These are phyloP conservation scores for Elanoides forficatus DNA, from an alignment of 2,113 vertebrate genomes.

Conservation along the genomic window DNA sequence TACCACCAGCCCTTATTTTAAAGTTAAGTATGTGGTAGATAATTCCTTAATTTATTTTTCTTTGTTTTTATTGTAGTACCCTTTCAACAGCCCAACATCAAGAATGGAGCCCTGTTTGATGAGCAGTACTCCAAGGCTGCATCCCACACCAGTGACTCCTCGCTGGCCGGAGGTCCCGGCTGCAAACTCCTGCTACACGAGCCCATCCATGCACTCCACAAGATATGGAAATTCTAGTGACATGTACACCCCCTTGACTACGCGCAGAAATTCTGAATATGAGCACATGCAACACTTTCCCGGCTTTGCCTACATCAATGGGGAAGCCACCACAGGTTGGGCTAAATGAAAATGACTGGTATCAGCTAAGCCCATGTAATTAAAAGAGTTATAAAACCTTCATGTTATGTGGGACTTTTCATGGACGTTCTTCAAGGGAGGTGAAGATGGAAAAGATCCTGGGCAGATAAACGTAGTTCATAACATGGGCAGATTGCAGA, in stretches of 20 bases:
- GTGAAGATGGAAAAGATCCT: conserved; percentile 55
- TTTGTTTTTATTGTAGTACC: conserved; percentile 80
- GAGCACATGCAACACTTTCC: conserved; percentile 99
- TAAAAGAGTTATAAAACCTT: conserved; percentile 51
- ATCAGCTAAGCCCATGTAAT: conserved; percentile 52
- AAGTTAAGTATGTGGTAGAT: neutral
- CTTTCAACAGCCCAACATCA: conserved; percentile 91
- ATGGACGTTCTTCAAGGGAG: conserved; percentile 21
- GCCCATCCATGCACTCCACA: conserved; percentile 90
- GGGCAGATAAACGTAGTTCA: conserved; percentile 52
- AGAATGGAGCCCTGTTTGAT: conserved; percentile 97
- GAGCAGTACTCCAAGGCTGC: conserved; percentile 89
- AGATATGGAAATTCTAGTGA: conserved; percentile 90
- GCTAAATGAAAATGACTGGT: conserved; percentile 82
- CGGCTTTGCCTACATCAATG: conserved; percentile 97
- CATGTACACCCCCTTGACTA: conserved; percentile 89
- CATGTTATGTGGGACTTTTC: conserved; percentile 14
- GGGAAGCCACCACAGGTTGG: conserved; percentile 96
- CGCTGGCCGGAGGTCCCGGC: conserved; percentile 94
- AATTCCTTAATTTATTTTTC: neutral
- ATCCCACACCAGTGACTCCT: conserved; percentile 88
- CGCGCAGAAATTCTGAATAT: conserved; percentile 95
- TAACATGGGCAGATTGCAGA: conserved; percentile 42
- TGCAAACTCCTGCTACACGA: conserved; percentile 90
- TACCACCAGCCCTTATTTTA: neutral